A percentile compares a stretch with the other conserved stretches of the same genome.
These are phyloP conservation scores for Formicarius rufipectus DNA, from an alignment of 2,113 vertebrate species.

Conservation along the genomic window DNA sequence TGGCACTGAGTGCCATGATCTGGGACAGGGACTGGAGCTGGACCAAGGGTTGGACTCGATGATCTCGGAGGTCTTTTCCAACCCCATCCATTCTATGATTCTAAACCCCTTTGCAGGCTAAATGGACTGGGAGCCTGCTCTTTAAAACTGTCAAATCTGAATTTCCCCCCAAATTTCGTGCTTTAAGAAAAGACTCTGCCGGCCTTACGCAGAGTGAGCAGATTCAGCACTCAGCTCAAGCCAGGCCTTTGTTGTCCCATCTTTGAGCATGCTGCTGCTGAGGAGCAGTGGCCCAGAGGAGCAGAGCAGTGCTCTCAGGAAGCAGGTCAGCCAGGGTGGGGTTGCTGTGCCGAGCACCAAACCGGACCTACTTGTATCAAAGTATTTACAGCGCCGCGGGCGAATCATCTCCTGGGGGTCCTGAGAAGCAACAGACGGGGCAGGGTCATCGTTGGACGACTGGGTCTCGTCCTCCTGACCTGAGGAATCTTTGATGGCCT, in stretches of 20 bases:
- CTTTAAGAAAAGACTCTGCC: not conserved
- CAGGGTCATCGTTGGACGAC: conserved; percentile 82
- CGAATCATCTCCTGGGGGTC: conserved; percentile 88
- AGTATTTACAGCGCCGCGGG: conserved; percentile 89
- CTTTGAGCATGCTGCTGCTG: not conserved
- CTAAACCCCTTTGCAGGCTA: not conserved
- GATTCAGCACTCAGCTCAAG: not conserved
- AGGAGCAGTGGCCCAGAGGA: not conserved
- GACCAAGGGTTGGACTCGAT: too few relatives aligned
- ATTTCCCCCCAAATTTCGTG: not conserved
- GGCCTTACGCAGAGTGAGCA: not conserved
- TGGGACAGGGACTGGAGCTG: too few relatives aligned
- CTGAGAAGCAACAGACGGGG: conserved; percentile 80
- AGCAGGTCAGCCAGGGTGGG: not conserved
- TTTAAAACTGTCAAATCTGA: not conserved
- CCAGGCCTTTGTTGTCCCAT: not conserved
- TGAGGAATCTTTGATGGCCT: conserved; percentile 83
- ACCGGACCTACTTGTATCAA: conserved; percentile 86
- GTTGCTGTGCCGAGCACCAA: not conserved
- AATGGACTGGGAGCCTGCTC: not conserved
- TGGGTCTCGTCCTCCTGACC: conserved; percentile 84
- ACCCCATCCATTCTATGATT: too few relatives aligned
- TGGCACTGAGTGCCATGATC: too few relatives aligned
- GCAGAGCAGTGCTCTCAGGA: not conserved
- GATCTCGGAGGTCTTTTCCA: too few relatives aligned